Conservation (phyloP, 2,888 invertebrate genomes). For the Sisyra nigra region DNA sequence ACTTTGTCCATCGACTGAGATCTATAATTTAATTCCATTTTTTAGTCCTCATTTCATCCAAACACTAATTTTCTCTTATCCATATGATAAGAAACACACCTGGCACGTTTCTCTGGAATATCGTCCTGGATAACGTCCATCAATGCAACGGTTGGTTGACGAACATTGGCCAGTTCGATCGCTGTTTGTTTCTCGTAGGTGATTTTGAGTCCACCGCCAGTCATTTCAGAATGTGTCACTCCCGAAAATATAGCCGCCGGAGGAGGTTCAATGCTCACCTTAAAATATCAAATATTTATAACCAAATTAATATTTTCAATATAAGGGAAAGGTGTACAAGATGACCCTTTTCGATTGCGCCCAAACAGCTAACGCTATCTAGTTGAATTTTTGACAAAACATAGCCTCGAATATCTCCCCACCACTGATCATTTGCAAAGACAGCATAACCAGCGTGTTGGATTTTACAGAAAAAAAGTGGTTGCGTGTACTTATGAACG, state of each 20-base stretch:
- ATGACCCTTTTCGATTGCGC: too few relatives aligned
- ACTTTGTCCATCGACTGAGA: slow-evolving; percentile 29
- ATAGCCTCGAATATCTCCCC: too few relatives aligned
- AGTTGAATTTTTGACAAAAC: too few relatives aligned
- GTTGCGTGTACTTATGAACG: too few relatives aligned
- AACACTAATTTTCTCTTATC: too few relatives aligned
- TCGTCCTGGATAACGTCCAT: slow-evolving; percentile 29
- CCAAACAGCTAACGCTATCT: too few relatives aligned
- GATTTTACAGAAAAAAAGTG: too few relatives aligned
- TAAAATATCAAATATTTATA: neutral
- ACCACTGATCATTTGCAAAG: too few relatives aligned
- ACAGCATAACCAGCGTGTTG: too few relatives aligned
- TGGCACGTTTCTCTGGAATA: slow-evolving; percentile 35
- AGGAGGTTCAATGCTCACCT: neutral
- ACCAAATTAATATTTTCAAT: too few relatives aligned
- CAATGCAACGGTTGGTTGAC: slow-evolving; percentile 27
- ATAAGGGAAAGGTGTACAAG: too few relatives aligned
- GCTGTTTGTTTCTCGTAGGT: slow-evolving; percentile 36
- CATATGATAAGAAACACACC: slow-evolving; percentile 30
- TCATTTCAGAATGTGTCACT: slow-evolving; percentile 22
- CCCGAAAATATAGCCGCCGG: too few relatives aligned
- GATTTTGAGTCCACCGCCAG: slow-evolving; percentile 33
- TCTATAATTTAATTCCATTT: slow-evolving; percentile 16
- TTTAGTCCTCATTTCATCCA: neutral
- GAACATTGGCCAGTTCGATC: slow-evolving; percentile 14